Percentiles rank a stretch among this genome's conserved stretches.
Conservation (phyloP, 2,888 invertebrate genomes). For the Rambutsinella grinnellia region DNA sequence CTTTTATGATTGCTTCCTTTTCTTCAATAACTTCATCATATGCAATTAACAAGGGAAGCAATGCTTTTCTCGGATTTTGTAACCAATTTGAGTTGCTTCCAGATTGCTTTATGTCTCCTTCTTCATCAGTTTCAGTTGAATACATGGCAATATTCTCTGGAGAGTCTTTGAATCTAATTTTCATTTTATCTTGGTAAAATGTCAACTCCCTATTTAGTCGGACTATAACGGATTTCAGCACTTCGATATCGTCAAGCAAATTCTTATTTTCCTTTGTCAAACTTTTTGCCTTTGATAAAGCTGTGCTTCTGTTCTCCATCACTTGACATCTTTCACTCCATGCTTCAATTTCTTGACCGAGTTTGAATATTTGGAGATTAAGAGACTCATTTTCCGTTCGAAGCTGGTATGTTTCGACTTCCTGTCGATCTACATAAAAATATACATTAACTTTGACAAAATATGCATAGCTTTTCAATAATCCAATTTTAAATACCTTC, state of each 20-base stretch:
- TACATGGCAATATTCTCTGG: slow-evolving; percentile 54
- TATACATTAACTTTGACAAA: too few relatives aligned
- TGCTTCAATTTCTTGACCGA: slow-evolving; percentile 39
- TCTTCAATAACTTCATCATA: slow-evolving; percentile 64
- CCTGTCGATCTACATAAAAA: slow-evolving; percentile 16
- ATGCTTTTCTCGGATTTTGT: slow-evolving; percentile 34
- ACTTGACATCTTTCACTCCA: slow-evolving; percentile 44
- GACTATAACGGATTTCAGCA: slow-evolving; percentile 60
- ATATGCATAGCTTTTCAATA: too few relatives aligned
- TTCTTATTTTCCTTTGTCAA: slow-evolving; percentile 58
- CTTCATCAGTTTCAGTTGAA: slow-evolving; percentile 39
- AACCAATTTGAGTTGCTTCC: slow-evolving; percentile 22
- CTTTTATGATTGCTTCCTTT: slow-evolving; percentile 62
- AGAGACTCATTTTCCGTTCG: slow-evolving; percentile 37
- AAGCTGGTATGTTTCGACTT: slow-evolving; percentile 18
- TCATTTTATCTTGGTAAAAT: slow-evolving; percentile 60
- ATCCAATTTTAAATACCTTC: slow-evolving; percentile 35
- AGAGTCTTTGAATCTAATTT: slow-evolving; percentile 24
- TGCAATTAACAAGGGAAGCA: slow-evolving; percentile 58
- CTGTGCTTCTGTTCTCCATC: slow-evolving; percentile 54
- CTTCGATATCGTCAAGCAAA: slow-evolving; percentile 61
- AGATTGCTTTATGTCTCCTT: slow-evolving; percentile 12
- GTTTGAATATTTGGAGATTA: slow-evolving; percentile 32
- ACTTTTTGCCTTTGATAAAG: slow-evolving; percentile 48
- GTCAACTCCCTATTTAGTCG: slow-evolving; percentile 62